Evolutionary conservation across 2,888 invertebrate genomes (phyloP), one percentile per base, ranked within the genome.

Genomic region (Chalcis sispes): DNA sequence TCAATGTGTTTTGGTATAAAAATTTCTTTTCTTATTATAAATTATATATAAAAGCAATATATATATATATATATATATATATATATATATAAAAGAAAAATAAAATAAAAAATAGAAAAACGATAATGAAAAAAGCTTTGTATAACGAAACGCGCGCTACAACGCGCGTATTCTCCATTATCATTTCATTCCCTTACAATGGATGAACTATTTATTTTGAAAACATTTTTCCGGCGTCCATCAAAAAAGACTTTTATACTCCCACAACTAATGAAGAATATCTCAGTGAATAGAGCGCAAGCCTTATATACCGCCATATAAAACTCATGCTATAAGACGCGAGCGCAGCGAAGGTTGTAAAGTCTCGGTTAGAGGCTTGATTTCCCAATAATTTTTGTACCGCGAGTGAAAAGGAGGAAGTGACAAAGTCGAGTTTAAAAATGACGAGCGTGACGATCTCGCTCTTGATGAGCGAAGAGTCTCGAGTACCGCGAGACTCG

Each of bases 171-270:
- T n/a, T n/a, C n/a, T n/a, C n/a, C n/a, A n/a, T n/a, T n/a, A n/a
- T n/a, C n/a, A n/a, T n/a, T n/a, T n/a, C n/a, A n/a, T n/a, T n/a
- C n/a, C n/a, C n/a, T n/a, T n/a, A n/a, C n/a, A n/a, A n/a, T n/a
- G n/a, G n/a, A n/a, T n/a, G n/a, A n/a, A n/a, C n/a, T 58, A 67
- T 69, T 61, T 61, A 40, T 70, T 61, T 61, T 36, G 48, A 50
- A 70, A 61, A 69, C 27, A 58, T 23, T 58, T 36, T 15, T 25
- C 23, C 48, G 58, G 36, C 25, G 20, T 20, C 36, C 25, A 54
- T 25, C 36, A 36, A 52, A 65, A 36, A 20, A 32, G 25, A 62
- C 27, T 46, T 62, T 62, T 48, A 62, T 20, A 27, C 15, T 5
- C 5, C 62, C 27, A 48, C 18, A 62, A 46, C 10, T 46, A 27